Base-by-base conservation (phyloP, 1,140 invertebrate species). In the Leptinotarsa texana region DNA sequence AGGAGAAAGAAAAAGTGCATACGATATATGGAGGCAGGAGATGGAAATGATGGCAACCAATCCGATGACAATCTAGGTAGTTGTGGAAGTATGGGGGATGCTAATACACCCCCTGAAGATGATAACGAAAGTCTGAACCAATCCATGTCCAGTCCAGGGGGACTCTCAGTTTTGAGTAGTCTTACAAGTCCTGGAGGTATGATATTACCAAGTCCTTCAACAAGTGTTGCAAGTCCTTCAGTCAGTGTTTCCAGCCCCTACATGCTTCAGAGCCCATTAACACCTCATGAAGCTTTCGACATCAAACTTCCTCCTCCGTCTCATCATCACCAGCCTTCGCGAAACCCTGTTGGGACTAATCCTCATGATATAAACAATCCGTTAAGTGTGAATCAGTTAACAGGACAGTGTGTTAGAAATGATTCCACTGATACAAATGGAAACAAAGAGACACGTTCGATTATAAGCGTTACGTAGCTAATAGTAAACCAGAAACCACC, bases 1-100 rank as follows among this genome's bases (percentile, higher is more conserved):
- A 98, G 96, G 89, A 94, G 96, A 89, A 98, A 99, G 91, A 98
- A 98, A 89, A 98, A 98, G 89, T 98, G 96, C 90, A 95, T 98
- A 86, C 93, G 96, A 77, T 98, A 97, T 88, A 93, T 96, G 92
- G 93, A 91, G 88, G 90, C 90, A 85, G 88, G 92, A 81, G 88
- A 93, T 84, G 86, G 90, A 83, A 88, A 90, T 84, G 90, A 90
- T 80, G 91, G 92, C 79, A 94, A 94, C 80, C 90, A 91, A 77
- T 93, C 91, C 74, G 92, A 94, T 83, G 94, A 95, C 77, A 93
- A 93, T 81, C 84, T 92, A 76, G 92, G 93, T 77, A 91, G 93
- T 84, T 92, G 90, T 74, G 91, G 91, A 66, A 92, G 91, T 74
- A 93, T 93, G 51, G 92, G 93, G 67, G 92, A 92, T 80, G 91